A percentile compares a stretch with the other conserved stretches of the same genome.
phyloP scores from a whole-genome alignment of 1,140 invertebrate genomes.

The Ridgeia piscesae region DNA sequence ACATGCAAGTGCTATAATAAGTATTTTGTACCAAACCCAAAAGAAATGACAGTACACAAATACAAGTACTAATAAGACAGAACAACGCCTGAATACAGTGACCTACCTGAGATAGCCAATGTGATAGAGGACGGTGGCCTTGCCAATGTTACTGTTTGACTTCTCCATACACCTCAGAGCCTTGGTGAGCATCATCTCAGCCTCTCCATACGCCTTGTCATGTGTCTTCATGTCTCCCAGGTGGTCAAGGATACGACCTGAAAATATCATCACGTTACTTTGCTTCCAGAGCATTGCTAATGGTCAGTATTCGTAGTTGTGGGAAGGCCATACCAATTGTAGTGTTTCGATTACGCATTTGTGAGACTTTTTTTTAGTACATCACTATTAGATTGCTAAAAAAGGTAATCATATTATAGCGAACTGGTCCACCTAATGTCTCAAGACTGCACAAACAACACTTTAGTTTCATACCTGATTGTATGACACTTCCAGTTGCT shows the following conservation, averaged over 20 bases:
- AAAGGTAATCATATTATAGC: no score
- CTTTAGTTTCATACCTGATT: no score
- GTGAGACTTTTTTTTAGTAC: no score
- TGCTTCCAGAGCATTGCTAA: not conserved
- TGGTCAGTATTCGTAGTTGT: not conserved
- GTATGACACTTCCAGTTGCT: no score
- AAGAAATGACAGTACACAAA: not conserved
- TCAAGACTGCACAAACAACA: no score
- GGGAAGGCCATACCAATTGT: no score
- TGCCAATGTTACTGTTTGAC: constrained; percentile 35
- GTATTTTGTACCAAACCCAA: not conserved
- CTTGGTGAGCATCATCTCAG: constrained; percentile 40
- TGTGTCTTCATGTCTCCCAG: constrained; percentile 38
- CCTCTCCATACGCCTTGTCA: constrained; percentile 37
- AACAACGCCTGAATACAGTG: not conserved
- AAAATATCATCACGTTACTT: not conserved
- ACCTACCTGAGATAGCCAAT: constrained; percentile 45
- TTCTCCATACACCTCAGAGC: constrained; percentile 38
- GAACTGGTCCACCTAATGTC: no score
- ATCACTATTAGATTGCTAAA: no score
- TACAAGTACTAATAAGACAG: not conserved
- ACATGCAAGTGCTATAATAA: not conserved
- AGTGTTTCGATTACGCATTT: no score
- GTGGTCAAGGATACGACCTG: constrained; percentile 40
- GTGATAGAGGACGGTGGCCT: constrained; percentile 40